phyloP scores from a whole-genome alignment of 2,113 vertebrate species.

The Myocastor coypus region DNA sequence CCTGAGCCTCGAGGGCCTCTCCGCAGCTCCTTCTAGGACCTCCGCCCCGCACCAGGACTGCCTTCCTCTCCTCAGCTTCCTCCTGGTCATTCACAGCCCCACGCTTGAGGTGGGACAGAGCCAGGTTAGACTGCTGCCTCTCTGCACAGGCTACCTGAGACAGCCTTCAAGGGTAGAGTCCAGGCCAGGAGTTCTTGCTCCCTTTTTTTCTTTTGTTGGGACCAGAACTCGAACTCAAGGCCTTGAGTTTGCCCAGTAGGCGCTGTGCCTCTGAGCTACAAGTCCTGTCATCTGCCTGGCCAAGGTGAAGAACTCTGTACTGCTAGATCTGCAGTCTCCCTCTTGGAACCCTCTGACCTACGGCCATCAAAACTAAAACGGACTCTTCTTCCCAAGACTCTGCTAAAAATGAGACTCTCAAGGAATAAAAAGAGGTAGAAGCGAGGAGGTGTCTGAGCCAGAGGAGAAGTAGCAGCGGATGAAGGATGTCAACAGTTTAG shows the following conservation, averaged over 20 bases:
- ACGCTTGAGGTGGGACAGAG: not conserved
- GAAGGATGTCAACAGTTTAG: not conserved
- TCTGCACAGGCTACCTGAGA: not conserved
- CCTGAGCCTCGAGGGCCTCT: not conserved
- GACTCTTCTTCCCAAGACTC: conserved; percentile 1
- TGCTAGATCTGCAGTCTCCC: not conserved
- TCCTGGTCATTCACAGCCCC: not conserved
- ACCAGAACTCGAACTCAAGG: too few relatives aligned
- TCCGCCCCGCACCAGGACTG: too few relatives aligned
- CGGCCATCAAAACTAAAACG: not conserved
- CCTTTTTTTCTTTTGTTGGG: too few relatives aligned
- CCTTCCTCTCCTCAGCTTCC: not conserved
- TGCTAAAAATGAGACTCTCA: conserved; percentile 5
- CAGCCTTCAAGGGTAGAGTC: not conserved
- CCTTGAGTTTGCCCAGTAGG: too few relatives aligned
- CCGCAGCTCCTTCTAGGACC: not conserved
- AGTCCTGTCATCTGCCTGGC: not conserved
- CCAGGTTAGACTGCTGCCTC: not conserved
- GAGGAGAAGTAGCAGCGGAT: not conserved
- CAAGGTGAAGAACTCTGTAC: not conserved
- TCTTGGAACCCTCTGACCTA: not conserved
- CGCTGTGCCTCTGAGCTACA: too few relatives aligned
- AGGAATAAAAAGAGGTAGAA: conserved; percentile 21
- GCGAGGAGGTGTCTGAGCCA: not conserved
- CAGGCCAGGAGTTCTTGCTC: not conserved